phyloP scores from a whole-genome alignment of 2,888 invertebrate species.

The Hirudinaria manillensis region DNA sequence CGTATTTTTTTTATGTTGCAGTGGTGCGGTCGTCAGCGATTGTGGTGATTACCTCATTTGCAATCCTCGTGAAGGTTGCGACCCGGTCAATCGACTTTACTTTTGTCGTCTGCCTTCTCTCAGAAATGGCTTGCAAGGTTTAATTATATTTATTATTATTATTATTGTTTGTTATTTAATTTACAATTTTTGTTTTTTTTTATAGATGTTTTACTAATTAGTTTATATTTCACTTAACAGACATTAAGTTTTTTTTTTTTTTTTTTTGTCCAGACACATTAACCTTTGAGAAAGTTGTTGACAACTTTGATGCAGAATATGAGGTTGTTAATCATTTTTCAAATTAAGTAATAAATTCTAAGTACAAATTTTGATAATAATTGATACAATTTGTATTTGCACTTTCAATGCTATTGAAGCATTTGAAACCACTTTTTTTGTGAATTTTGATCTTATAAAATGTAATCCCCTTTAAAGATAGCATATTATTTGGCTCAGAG shows the following conservation, averaged over 20 bases:
- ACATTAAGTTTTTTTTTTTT: not conserved
- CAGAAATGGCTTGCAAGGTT: constrained; percentile 46
- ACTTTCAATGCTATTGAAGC: no score
- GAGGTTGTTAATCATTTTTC: constrained; percentile 62
- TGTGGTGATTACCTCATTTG: constrained; percentile 84
- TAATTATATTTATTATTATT: not conserved
- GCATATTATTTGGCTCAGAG: no score
- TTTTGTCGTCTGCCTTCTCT: constrained; percentile 68
- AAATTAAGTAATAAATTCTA: not conserved
- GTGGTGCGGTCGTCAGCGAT: constrained; percentile 77
- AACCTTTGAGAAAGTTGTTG: constrained; percentile 72
- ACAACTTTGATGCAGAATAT: constrained; percentile 85
- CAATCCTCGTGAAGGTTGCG: constrained; percentile 75
- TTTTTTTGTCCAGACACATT: constrained; percentile 58
- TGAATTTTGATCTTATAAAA: no score
- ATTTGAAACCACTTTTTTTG: no score
- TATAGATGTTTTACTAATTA: not conserved
- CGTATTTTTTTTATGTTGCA: constrained; percentile 51
- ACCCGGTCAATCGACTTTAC: constrained; percentile 79
- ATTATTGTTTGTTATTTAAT: not conserved
- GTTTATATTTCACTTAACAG: not conserved
- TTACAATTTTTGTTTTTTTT: not conserved
- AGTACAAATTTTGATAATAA: not conserved
- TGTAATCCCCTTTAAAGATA: no score
- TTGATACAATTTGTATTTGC: no score